Conservation (phyloP, 1,140 invertebrate genomes). For the Drosophila ogumai region DNA sequence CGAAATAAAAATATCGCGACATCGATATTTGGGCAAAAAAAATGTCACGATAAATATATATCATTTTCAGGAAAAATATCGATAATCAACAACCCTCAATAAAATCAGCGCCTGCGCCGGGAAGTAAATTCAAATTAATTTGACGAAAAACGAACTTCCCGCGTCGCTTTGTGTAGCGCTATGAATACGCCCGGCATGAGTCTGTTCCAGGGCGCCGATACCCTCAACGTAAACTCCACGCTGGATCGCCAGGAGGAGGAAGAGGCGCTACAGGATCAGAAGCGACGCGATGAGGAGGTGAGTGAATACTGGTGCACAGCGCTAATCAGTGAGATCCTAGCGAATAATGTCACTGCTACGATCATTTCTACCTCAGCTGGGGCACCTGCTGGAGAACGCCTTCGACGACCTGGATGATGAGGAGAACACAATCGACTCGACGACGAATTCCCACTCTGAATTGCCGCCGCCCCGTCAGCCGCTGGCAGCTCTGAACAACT, state of each 20-base stretch:
- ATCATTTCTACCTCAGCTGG: constrained; percentile 79
- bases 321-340: not conserved
- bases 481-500: not conserved
- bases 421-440: constrained; percentile 85
- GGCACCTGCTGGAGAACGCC: constrained; percentile 86
- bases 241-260: constrained; percentile 86
- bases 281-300: constrained; percentile 86
- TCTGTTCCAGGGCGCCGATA: constrained; percentile 86
- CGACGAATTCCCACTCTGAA: constrained; percentile 63
- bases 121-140: constrained; percentile 44
- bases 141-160: not conserved
- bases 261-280: constrained; percentile 87
- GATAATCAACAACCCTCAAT: no score
- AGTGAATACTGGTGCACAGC: constrained; percentile 9
- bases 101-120: constrained; percentile 44
- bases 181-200: constrained; percentile 87
- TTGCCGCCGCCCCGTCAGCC: constrained; percentile 48
- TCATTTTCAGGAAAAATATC: no score
- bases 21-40: no score
- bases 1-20: no score
- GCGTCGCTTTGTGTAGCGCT: not conserved
- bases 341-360: constrained; percentile 11
- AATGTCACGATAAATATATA: no score
- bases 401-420: constrained; percentile 87
- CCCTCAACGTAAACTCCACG: constrained; percentile 86